These are phyloP conservation scores for Riparia riparia DNA, from an alignment of 2,113 vertebrate species.

Conservation along the genomic window DNA sequence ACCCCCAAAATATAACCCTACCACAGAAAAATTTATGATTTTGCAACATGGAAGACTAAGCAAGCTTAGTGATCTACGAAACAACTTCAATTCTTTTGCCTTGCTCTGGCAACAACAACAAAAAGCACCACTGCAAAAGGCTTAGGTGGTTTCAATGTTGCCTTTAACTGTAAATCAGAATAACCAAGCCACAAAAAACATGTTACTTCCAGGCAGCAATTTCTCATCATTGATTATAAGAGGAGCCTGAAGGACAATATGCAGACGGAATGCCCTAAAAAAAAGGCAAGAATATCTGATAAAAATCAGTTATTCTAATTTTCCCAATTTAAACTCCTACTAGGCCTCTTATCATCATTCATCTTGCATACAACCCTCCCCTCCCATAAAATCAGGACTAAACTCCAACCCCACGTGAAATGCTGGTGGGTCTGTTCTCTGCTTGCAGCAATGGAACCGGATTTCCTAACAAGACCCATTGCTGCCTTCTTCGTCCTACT, in stretches of 20 bases:
- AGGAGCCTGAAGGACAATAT: not conserved
- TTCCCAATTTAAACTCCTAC: not conserved
- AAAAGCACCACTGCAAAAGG: not conserved
- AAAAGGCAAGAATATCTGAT: not conserved
- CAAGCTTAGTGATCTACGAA: not conserved
- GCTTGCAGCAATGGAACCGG: not conserved
- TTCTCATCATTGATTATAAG: not conserved
- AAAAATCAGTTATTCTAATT: not conserved
- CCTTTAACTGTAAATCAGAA: not conserved
- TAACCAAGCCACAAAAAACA: not conserved
- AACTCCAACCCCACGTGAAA: not conserved
- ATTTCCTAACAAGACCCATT: slow-evolving; percentile 26
- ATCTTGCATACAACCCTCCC: not conserved
- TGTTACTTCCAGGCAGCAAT: not conserved
- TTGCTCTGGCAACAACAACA: not conserved
- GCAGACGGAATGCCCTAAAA: not conserved
- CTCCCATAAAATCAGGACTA: not conserved
- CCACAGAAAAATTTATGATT: not conserved
- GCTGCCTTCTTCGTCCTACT: not conserved
- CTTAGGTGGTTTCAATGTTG: not conserved
- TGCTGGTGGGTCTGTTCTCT: not conserved
- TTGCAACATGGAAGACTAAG: not conserved
- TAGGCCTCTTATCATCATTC: not conserved
- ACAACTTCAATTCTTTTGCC: not conserved
- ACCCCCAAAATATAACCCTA: not conserved